phyloP scores from a whole-genome alignment of 1,140 invertebrate genomes.

The Tetragonula clypearis region DNA sequence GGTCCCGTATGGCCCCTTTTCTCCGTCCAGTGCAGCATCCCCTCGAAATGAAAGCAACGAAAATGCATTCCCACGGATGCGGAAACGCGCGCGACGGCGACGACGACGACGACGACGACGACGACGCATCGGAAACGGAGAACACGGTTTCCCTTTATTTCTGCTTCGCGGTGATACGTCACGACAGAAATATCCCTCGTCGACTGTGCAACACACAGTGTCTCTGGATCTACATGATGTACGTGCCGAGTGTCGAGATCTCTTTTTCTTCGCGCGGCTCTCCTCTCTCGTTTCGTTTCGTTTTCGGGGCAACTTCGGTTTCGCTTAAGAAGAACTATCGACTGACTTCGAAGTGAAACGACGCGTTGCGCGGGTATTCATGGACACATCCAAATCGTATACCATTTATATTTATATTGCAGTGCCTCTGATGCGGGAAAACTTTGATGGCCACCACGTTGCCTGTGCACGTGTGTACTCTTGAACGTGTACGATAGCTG shows the following conservation, averaged over 20 bases:
- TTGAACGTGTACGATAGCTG: no score
- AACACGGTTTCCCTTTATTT: conserved; percentile 34
- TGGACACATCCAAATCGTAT: neutral
- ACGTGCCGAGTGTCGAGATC: neutral
- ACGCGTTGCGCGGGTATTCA: neutral
- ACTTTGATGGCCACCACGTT: no score
- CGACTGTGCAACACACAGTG: neutral
- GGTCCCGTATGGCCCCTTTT: neutral
- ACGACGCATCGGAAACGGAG: neutral
- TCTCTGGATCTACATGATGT: neutral
- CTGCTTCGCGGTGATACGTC: conserved; percentile 5
- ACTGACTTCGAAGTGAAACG: no score
- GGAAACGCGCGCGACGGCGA: neutral
- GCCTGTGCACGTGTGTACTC: no score
- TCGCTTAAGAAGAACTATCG: neutral
- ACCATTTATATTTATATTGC: neutral
- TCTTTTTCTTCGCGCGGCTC: neutral
- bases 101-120: neutral
- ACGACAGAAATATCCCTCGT: conserved; percentile 21
- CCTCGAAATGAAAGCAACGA: conserved; percentile 23
- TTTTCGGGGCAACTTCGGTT: no score
- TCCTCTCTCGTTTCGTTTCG: no score
- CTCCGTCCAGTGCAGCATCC: neutral
- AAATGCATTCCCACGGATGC: conserved; percentile 11
- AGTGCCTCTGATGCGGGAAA: no score